phyloP scores from a whole-genome alignment of 1,140 invertebrate genomes.

The Rhopalosiphum padi region DNA sequence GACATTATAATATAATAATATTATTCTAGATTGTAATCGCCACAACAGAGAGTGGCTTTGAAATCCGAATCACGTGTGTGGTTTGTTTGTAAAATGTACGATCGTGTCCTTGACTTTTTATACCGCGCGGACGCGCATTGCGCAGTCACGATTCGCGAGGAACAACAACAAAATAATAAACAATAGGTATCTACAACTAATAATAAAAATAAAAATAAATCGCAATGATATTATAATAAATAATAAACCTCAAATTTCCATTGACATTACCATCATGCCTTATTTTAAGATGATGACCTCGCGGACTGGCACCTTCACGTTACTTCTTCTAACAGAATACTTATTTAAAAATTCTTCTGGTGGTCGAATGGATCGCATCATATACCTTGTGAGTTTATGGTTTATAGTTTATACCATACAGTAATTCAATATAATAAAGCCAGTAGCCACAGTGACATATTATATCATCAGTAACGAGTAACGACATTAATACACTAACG shows the following conservation, averaged over 20 bases:
- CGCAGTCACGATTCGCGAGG: not conserved
- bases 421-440: not conserved
- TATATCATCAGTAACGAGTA: not conserved
- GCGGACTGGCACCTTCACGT: not conserved
- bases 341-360: not conserved
- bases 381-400: not conserved
- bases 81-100: constrained; percentile 21
- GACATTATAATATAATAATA: constrained; percentile 37
- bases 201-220: not conserved
- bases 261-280: not conserved
- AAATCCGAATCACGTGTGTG: constrained; percentile 30
- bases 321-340: not conserved
- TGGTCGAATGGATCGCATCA: not conserved
- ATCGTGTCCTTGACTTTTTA: constrained; percentile 17
- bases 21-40: not conserved
- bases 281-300: not conserved
- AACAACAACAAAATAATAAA: not conserved
- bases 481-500: not conserved
- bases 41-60: not conserved
- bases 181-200: not conserved
- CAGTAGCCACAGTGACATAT: not conserved
- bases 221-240: not conserved
- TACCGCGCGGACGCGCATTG: not conserved
- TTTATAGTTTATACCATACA: not conserved
- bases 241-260: not conserved